Conservation (phyloP, 1,140 invertebrate species). For the Notospermus geniculatus region DNA sequence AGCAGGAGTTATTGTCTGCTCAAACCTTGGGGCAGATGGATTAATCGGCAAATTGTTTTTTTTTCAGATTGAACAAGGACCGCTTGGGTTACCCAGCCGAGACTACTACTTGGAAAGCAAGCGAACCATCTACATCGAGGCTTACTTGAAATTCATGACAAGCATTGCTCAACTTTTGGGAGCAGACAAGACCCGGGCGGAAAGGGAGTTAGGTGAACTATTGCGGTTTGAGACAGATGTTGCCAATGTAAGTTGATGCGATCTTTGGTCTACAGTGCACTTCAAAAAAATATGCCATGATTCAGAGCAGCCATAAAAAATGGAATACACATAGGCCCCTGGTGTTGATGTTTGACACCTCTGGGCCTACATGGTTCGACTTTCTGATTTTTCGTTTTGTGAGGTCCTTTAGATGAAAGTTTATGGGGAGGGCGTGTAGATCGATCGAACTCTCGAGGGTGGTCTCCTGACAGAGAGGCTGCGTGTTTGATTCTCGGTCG, state of each 20-base stretch:
- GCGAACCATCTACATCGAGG: conserved; percentile 67
- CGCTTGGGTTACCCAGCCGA: conserved; percentile 73
- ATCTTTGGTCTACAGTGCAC: too few species aligned
- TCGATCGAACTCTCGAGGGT: not conserved
- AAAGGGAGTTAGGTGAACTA: conserved; percentile 49
- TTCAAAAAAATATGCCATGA: too few species aligned
- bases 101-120: conserved; percentile 77
- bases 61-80: conserved; percentile 57
- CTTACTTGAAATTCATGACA: conserved; percentile 77
- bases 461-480: not conserved
- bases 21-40: too few species aligned
- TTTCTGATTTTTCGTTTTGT: too few species aligned
- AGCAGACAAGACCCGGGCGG: conserved; percentile 56
- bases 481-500: not conserved
- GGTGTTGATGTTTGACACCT: too few species aligned
- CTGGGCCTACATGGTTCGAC: too few species aligned
- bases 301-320: too few species aligned
- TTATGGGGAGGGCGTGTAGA: not conserved
- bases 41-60: not conserved
- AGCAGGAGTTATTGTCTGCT: too few species aligned
- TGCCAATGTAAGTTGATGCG: conserved; percentile 72
- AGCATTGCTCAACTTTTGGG: conserved; percentile 68
- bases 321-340: too few species aligned
- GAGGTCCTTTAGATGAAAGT: too few species aligned
- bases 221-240: conserved; percentile 79